These are phyloP conservation scores for Tokudaia muenninki DNA, from an alignment of 2,797 vertebrate genomes.

Conservation along the genomic window DNA sequence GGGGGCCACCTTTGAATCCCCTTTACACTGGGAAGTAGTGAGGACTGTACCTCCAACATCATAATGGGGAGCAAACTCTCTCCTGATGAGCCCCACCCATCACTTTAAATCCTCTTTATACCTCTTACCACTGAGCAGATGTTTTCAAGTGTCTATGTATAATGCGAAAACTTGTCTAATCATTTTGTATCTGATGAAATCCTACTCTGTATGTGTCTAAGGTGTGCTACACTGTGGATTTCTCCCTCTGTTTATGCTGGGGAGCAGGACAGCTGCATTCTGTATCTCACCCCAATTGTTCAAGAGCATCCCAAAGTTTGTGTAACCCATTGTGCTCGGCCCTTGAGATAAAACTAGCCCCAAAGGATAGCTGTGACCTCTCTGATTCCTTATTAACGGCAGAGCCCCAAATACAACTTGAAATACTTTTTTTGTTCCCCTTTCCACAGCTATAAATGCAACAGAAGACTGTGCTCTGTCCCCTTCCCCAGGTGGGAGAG, in stretches of 20 bases:
- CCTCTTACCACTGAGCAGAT: neutral
- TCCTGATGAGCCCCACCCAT: neutral
- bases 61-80: neutral
- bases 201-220: neutral
- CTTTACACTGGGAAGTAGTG: neutral
- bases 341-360: neutral
- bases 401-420: neutral
- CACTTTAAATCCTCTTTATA: neutral
- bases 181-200: constrained; percentile 1
- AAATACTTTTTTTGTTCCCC: accelerated
- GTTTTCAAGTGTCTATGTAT: neutral
- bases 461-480: neutral
- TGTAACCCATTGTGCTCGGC: neutral
- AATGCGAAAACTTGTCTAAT: neutral
- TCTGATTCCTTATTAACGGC: neutral
- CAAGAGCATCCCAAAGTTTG: constrained; percentile 13
- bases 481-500: neutral
- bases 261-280: neutral
- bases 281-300: neutral
- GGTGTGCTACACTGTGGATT: neutral
- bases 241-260: neutral
- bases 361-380: constrained; percentile 31
- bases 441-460: neutral
- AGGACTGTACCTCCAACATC: neutral
- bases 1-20: neutral